Evolutionary conservation across 2,888 invertebrate genomes (phyloP).

Genomic region (Syrista parreyssii): DNA sequence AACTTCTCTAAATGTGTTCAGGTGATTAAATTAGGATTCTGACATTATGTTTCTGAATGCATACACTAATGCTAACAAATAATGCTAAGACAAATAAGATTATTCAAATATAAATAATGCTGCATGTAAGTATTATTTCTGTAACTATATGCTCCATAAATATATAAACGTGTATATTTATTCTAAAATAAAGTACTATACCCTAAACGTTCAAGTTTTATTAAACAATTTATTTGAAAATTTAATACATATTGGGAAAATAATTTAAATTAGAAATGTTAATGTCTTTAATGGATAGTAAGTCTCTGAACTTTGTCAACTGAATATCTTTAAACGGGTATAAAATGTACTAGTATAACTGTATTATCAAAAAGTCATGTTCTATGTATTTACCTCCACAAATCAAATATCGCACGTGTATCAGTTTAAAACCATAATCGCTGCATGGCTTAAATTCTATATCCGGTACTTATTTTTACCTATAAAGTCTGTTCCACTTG

Average conservation of each 20-base stretch:
- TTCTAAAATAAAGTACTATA: neutral
- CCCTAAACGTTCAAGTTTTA: neutral
- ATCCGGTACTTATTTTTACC: neutral
- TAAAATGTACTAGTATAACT: neutral
- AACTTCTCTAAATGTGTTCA: neutral
- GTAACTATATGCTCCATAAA: neutral
- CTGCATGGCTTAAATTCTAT: neutral
- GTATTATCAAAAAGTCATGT: neutral
- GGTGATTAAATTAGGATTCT: no score
- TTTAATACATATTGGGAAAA: neutral
- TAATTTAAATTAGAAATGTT: neutral
- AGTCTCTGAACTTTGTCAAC: neutral
- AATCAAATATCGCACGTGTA: neutral
- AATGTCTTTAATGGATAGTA: neutral
- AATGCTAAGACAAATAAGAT: no score
- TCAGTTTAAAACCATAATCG: neutral
- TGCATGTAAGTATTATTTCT: neutral
- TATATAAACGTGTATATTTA: neutral
- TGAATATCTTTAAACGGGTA: neutral
- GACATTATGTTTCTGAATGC: no score
- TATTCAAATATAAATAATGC: neutral
- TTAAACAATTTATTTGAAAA: neutral
- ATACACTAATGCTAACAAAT: no score
- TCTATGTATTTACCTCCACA: neutral
- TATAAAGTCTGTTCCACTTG: neutral